A percentile compares a stretch with the other conserved stretches of the same genome.
Evolutionary conservation across 2,797 vertebrate genomes (phyloP).

Genomic region (Acanthurus leucopareius): DNA sequence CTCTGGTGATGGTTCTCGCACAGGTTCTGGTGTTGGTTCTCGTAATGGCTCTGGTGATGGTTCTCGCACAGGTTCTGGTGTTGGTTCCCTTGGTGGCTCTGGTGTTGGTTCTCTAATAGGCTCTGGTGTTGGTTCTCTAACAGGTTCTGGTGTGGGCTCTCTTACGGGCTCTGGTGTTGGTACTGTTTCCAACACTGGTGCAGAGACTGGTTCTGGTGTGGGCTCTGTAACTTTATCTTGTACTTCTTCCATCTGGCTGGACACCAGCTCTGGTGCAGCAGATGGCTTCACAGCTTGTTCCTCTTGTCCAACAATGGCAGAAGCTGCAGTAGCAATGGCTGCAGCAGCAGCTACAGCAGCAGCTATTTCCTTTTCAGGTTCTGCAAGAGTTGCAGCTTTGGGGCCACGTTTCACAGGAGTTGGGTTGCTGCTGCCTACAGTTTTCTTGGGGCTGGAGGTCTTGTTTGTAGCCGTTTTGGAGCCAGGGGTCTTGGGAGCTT

Average conservation of each 20-base stretch:
- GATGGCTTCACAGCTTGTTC: slow-evolving; percentile 38
- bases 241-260: slow-evolving; percentile 15
- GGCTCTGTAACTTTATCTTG: slow-evolving; percentile 42
- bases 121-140: slow-evolving; percentile 32
- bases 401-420: slow-evolving; percentile 85
- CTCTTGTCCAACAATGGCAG: slow-evolving; percentile 37
- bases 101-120: slow-evolving; percentile 16
- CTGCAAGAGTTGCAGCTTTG: slow-evolving; percentile 63
- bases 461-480: slow-evolving; percentile 76
- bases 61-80: neutral
- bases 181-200: neutral
- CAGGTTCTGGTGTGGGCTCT: slow-evolving; percentile 39
- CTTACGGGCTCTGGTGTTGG: slow-evolving; percentile 19
- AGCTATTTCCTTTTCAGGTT: slow-evolving; percentile 60
- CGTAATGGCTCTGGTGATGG: neutral
- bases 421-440: slow-evolving; percentile 85
- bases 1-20: slow-evolving; percentile 14
- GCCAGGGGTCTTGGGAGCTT: slow-evolving; percentile 67
- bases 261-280: slow-evolving; percentile 13
- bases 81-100: neutral
- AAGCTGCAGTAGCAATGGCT: slow-evolving; percentile 55
- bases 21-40: slow-evolving; percentile 13
- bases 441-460: slow-evolving; percentile 82
- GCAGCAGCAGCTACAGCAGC: slow-evolving; percentile 56
- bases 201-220: neutral